Percentiles rank a stretch among this genome's conserved stretches.
Conservation (phyloP, 2,888 invertebrate species). For the Lasioglossum lativentre region DNA sequence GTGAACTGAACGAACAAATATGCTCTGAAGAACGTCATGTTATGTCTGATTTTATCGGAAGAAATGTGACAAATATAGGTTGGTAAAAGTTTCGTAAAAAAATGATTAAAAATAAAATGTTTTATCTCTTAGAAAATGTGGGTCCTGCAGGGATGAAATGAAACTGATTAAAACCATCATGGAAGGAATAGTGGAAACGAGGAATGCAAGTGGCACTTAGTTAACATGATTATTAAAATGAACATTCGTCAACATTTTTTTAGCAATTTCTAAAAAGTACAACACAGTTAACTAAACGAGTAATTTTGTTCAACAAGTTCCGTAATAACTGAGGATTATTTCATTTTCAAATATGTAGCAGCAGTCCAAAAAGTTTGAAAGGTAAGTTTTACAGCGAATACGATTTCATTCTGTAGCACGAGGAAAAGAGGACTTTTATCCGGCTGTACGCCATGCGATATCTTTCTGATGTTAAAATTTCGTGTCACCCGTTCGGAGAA, state of each 20-base stretch:
- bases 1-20: background rate
- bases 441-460: background rate
- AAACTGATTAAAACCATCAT: no score
- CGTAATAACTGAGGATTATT: background rate
- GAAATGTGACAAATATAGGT: background rate
- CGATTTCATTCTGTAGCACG: background rate
- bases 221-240: background rate
- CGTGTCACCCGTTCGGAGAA: background rate
- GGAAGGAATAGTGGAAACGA: no score
- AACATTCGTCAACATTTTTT: background rate
- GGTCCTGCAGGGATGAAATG: background rate
- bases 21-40: background rate
- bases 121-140: background rate
- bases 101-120: background rate
- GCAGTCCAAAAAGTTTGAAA: background rate
- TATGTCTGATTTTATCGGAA: background rate
- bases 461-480: constrained; percentile 3
- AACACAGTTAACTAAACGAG: background rate
- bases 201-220: background rate
- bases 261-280: background rate
- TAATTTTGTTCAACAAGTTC: background rate
- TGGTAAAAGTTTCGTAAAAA: background rate
- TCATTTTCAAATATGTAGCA: no score
- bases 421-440: background rate
- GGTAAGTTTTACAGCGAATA: background rate